A percentile compares a stretch with the other conserved stretches of the same genome.
These are phyloP conservation scores for Monoplex corrugatus DNA, from an alignment of 2,888 invertebrate species.

Conservation along the genomic window DNA sequence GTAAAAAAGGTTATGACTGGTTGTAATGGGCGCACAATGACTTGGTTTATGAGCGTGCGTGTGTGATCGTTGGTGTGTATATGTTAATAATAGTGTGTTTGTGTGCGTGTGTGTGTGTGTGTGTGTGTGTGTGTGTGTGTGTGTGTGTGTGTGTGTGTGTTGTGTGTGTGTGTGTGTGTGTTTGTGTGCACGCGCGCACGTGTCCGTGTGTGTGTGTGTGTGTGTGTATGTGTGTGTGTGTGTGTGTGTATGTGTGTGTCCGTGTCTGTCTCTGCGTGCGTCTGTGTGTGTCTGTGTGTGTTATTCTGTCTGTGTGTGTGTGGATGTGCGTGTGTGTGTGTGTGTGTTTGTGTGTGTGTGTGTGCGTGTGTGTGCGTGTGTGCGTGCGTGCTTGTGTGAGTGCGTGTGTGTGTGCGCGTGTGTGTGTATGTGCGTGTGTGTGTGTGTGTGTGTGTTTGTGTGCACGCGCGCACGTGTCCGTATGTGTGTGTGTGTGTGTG, in stretches of 20 bases:
- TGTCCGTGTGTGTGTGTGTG: background rate
- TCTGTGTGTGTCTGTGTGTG: slow-evolving; percentile 29
- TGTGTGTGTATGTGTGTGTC: background rate
- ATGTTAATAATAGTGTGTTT: background rate
- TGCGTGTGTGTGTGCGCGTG: background rate
- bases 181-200: background rate
- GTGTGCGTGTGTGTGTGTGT: background rate
- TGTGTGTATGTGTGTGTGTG: background rate
- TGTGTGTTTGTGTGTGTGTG: background rate
- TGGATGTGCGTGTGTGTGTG: background rate
- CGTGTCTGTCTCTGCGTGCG: background rate
- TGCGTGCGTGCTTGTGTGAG: background rate
- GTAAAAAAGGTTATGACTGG: no score
- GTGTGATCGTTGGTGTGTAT: background rate
- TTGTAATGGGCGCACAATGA: no score
- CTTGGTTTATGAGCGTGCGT: no score
- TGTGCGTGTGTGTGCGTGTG: slow-evolving; percentile 16
- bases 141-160: no score
- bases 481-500: no score
- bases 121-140: background rate
- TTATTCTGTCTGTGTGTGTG: slow-evolving; percentile 1
- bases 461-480: no score
- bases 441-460: no score
- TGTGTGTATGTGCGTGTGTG: background rate
- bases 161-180: slow-evolving; percentile 23